phyloP scores from a whole-genome alignment of 2,797 vertebrate genomes.

The Melanogrammus aeglefinus region DNA sequence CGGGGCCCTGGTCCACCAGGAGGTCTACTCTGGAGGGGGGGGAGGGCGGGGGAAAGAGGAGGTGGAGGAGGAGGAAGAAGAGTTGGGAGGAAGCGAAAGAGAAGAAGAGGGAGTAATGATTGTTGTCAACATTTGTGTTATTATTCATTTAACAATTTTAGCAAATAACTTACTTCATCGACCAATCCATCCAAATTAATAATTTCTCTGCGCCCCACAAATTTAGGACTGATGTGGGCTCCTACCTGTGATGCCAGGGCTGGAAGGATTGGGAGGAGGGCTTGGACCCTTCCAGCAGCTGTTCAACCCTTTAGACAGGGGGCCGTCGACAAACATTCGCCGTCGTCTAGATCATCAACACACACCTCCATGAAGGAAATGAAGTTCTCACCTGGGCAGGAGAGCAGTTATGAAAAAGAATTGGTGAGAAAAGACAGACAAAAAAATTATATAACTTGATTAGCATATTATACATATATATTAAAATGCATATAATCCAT shows the following conservation, averaged over 20 bases:
- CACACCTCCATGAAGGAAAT: conserved; percentile 99
- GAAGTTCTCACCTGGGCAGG: conserved; percentile 91
- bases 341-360: conserved; percentile 96
- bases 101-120: background rate
- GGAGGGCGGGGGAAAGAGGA: background rate
- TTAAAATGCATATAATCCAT: background rate
- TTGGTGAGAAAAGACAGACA: too few species aligned
- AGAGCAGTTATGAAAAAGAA: conserved; percentile 7
- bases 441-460: too few species aligned
- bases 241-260: conserved; percentile 94
- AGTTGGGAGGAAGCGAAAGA: background rate
- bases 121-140: too few species aligned
- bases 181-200: background rate
- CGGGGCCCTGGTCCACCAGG: conserved; percentile 90
- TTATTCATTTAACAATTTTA: too few species aligned
- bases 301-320: conserved; percentile 90
- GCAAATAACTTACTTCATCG: too few species aligned
- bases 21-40: conserved; percentile 83
- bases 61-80: background rate
- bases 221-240: background rate
- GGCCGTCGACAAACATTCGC: conserved; percentile 97
- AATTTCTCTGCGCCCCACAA: background rate
- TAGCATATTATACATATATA: too few species aligned
- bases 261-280: conserved; percentile 93
- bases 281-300: conserved; percentile 89